A percentile compares a stretch with the other conserved stretches of the same genome.
Conservation (phyloP, 2,888 invertebrate species). For the Dione vanillae region DNA sequence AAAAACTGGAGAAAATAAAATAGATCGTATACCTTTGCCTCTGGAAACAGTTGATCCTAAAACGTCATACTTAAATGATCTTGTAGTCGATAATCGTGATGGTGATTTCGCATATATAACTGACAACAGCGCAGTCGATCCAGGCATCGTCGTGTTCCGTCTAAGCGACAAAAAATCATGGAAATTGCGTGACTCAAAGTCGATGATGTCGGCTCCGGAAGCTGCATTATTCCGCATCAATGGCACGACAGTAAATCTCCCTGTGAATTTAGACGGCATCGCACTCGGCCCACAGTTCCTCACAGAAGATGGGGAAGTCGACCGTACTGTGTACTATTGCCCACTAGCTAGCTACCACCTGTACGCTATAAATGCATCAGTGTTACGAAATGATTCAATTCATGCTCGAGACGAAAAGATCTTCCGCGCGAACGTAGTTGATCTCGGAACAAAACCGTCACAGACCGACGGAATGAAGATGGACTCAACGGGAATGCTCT, state of each 20-base stretch:
- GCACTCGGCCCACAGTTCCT: conserved; percentile 86
- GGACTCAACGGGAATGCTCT: conserved; percentile 88
- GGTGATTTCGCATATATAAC: conserved; percentile 89
- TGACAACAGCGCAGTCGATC: conserved; percentile 87
- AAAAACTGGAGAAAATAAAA: conserved; percentile 81
- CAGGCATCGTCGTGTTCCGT: conserved; percentile 89
- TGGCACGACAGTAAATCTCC: conserved; percentile 82
- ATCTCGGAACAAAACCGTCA: conserved; percentile 86
- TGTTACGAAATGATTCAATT: conserved; percentile 83
- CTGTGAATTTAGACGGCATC: conserved; percentile 88
- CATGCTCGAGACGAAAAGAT: conserved; percentile 63
- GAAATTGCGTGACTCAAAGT: conserved; percentile 87
- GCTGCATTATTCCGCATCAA: conserved; percentile 86
- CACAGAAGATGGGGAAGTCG: conserved; percentile 63
- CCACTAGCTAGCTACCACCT: conserved; percentile 88
- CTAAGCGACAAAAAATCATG: conserved; percentile 86
- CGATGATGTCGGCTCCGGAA: conserved; percentile 86
- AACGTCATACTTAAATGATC: conserved; percentile 87
- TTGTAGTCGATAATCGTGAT: conserved; percentile 88
- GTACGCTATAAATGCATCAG: conserved; percentile 86
- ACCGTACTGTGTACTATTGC: conserved; percentile 86
- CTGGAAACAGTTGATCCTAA: conserved; percentile 82
- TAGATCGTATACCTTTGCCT: conserved; percentile 86
- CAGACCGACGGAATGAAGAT: conserved; percentile 91
- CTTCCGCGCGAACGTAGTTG: conserved; percentile 79